Evolutionary conservation across 2,888 invertebrate species (phyloP), one percentile per base, ranked within the genome.

Genomic region (Cosmia pyralina): DNA sequence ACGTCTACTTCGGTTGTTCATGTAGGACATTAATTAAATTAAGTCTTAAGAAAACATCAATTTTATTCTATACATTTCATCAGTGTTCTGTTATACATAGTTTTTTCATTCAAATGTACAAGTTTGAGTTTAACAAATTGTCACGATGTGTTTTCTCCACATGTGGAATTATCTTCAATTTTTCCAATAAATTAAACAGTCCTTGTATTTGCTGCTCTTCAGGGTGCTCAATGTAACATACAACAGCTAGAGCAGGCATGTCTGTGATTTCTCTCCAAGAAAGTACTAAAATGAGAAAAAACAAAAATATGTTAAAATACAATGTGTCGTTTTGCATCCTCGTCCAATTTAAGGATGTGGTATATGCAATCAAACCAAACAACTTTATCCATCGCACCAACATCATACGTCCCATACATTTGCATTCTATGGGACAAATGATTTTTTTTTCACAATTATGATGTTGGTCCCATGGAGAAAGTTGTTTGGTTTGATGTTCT

Each of bases 181-280:
- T 89, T 75, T 90, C 86, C 60, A 96, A 87, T 41, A 95, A 83
- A 67, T 86, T 84, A 71, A 93, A 90, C 58, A 96, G 77, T 80
- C 93, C 93, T 64, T 90, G 86, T 59, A 92, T 89, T 81, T 92
- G 88, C 73, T 92, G 91, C 53, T 93, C 93, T 82, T 94, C 94
- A 70, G 92, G 92, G 70, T 93, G 90, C 75, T 95, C 94, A 60
- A 93, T 87, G 77, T 93, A 96, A 79, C 92, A 94, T 13, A 96
- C 88, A 55, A 95, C 74, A 53, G 92, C 93, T 79, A 84, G 84
- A 34, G 93, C 96, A 69, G 93, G 81, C 69, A 90, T 83, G 68
- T 91, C 87, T 48, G 91, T 85, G 66, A 93, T 92, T 78, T 96
- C 94, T 77, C 96, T 90, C 69, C 94, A 86, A 67, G 85, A 89